Conservation (phyloP, 2,888 invertebrate species). For the Deroplatys truncata region DNA sequence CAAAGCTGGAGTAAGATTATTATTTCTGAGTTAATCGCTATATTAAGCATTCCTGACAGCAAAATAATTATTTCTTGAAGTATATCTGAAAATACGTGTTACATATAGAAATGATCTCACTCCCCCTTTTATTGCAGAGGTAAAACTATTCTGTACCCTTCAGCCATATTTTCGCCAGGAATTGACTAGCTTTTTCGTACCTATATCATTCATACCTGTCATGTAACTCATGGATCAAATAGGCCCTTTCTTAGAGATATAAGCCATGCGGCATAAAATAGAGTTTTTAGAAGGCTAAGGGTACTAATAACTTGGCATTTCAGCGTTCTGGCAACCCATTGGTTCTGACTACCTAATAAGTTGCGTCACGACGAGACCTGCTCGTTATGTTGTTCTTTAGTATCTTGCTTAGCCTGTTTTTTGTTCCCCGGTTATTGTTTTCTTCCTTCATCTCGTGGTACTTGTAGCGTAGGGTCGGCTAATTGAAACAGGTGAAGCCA, state of each 20-base stretch:
- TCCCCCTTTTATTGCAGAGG: no score
- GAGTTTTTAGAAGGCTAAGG: constrained; percentile 6
- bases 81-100: no score
- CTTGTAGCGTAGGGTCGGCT: not conserved
- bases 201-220: not conserved
- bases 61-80: no score
- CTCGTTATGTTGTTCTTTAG: constrained; percentile 6
- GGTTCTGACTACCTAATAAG: not conserved
- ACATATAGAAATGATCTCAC: no score
- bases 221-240: constrained; percentile 10
- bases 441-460: not conserved
- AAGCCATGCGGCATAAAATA: constrained; percentile 24
- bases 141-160: no score
- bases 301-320: constrained; percentile 15
- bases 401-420: not conserved
- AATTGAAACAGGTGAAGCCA: constrained; percentile 21
- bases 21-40: no score
- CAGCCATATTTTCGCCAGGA: no score
- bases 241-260: not conserved
- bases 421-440: not conserved
- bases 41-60: no score
- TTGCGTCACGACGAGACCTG: not conserved
- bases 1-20: no score
- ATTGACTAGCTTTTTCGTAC: no score
- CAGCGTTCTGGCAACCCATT: not conserved